phyloP scores from a whole-genome alignment of 2,113 vertebrate genomes.

The Agelaius phoeniceus region DNA sequence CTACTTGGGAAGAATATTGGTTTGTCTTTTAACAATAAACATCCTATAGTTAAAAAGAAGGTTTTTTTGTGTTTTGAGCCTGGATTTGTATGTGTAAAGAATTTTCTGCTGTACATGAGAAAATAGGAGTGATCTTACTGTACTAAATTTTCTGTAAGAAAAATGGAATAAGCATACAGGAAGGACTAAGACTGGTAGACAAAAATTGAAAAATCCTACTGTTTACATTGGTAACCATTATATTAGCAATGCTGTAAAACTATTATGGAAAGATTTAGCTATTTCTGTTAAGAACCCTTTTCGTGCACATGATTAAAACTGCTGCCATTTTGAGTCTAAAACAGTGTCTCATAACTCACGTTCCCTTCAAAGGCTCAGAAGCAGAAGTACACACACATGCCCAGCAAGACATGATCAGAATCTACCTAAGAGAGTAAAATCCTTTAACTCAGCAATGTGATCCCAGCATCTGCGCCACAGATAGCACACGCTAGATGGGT shows the following conservation, averaged over 20 bases:
- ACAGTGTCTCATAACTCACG: neutral
- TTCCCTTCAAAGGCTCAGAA: neutral
- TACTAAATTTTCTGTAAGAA: neutral
- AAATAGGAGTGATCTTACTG: neutral
- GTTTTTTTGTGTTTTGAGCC: neutral
- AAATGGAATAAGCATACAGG: neutral
- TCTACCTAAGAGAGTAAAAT: neutral
- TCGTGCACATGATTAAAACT: neutral
- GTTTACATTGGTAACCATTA: neutral
- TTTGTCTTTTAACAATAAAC: neutral
- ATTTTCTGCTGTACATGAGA: neutral
- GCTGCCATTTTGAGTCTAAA: neutral
- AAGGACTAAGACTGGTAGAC: neutral
- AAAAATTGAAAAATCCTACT: neutral
- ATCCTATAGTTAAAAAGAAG: neutral
- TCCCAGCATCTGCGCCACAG: neutral
- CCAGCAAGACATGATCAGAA: neutral
- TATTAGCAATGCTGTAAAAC: neutral
- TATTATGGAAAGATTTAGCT: neutral
- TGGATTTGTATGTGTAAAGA: neutral
- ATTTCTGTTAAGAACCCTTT: neutral
- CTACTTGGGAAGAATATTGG: neutral
- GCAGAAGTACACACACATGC: neutral
- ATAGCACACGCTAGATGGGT: neutral
- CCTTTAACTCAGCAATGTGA: neutral